A percentile compares a stretch with the other conserved stretches of the same genome.
These are phyloP conservation scores for Oxystoma pomonae DNA, from an alignment of 2,888 invertebrate species.

Conservation along the genomic window DNA sequence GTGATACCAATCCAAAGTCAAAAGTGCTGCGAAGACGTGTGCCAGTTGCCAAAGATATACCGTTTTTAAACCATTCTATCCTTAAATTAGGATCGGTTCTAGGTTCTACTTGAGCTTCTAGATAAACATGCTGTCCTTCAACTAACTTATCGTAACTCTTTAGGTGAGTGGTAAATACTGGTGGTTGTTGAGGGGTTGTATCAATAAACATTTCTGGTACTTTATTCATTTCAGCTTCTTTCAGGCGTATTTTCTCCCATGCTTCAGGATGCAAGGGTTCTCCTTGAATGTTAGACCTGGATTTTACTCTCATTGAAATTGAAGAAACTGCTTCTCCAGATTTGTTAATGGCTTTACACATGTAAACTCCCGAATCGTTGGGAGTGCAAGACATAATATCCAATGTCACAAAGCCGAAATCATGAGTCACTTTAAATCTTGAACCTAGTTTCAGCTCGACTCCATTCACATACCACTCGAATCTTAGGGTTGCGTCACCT, in stretches of 20 bases:
- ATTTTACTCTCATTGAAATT: constrained; percentile 83
- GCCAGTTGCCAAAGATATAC: constrained; percentile 79
- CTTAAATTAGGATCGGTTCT: constrained; percentile 82
- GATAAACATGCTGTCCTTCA: constrained; percentile 81
- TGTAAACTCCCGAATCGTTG: constrained; percentile 89
- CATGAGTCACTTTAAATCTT: constrained; percentile 85
- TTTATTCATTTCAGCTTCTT: constrained; percentile 89
- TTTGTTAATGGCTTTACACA: constrained; percentile 90
- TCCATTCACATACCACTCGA: constrained; percentile 95
- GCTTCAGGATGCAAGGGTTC: constrained; percentile 87
- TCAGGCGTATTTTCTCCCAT: constrained; percentile 86
- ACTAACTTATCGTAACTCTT: constrained; percentile 77
- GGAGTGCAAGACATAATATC: constrained; percentile 85
- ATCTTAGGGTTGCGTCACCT: constrained; percentile 86
- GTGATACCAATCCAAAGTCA: constrained; percentile 93
- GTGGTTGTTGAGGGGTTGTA: constrained; percentile 82
- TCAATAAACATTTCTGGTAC: constrained; percentile 86
- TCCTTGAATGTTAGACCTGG: constrained; percentile 73
- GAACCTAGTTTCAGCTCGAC: constrained; percentile 90
- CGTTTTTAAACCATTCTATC: constrained; percentile 92
- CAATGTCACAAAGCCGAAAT: constrained; percentile 91
- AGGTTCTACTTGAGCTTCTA: constrained; percentile 90
- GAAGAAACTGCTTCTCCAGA: constrained; percentile 94
- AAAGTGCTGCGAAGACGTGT: constrained; percentile 90
- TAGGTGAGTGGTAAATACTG: constrained; percentile 92